phyloP scores from a whole-genome alignment of 1,140 invertebrate genomes.

The Platorchestia sp. region DNA sequence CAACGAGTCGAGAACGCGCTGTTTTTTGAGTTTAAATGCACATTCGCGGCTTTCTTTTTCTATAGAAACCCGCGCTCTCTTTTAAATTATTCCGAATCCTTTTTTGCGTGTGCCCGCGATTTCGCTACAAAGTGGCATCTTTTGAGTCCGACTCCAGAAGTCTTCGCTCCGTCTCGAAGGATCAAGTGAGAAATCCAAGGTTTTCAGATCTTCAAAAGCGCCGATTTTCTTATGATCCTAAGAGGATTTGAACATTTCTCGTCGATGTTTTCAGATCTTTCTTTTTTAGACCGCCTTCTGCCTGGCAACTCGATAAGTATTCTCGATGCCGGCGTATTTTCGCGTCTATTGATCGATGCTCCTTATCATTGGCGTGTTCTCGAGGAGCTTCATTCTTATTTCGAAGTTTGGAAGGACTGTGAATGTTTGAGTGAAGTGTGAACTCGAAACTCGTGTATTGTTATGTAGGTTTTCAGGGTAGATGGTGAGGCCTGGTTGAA shows the following conservation, averaged over 20 bases:
- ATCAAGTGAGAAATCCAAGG: background rate
- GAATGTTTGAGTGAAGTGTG: background rate
- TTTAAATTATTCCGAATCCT: background rate
- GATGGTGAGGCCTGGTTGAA: background rate
- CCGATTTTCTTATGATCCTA: conserved; percentile 6
- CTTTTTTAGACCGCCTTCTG: background rate
- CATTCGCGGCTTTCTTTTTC: background rate
- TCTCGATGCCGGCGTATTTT: background rate
- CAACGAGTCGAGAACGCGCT: background rate
- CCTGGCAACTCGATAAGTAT: background rate
- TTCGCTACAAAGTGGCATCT: conserved; percentile 1
- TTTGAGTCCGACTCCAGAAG: background rate
- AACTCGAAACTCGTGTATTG: background rate
- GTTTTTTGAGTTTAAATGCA: background rate
- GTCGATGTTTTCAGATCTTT: background rate
- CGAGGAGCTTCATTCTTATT: background rate
- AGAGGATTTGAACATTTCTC: conserved; percentile 8
- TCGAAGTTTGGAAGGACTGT: background rate
- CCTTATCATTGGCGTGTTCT: background rate
- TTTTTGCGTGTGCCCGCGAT: background rate
- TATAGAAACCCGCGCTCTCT: background rate
- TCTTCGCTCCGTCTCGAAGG: background rate
- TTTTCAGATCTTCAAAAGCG: conserved; percentile 7
- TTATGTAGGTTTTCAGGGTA: background rate
- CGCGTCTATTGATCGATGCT: background rate